Conservation (phyloP, 2,113 vertebrate species). For the Mustelus asterias region DNA sequence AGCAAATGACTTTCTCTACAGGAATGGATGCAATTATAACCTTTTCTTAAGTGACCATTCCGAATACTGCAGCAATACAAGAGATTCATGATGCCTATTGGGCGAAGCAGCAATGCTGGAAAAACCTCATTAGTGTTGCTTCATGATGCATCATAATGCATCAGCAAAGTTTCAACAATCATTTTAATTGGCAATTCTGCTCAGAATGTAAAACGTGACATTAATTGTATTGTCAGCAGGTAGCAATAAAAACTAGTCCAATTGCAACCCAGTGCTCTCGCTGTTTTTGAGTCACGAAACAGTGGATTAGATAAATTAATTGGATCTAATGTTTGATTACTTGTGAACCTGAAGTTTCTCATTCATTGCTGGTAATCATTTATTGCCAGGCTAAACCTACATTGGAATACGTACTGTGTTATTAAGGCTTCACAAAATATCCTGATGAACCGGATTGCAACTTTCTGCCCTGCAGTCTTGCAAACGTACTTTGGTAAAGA, state of each 20-base stretch:
- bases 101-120: not conserved
- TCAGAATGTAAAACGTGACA: not conserved
- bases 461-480: not conserved
- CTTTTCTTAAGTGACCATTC: not conserved
- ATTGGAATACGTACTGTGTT: not conserved
- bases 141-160: conserved; percentile 25
- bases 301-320: conserved; percentile 9
- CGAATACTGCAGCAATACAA: not conserved
- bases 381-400: not conserved
- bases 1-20: not conserved
- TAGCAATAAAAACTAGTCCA: not conserved
- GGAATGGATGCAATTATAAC: conserved; percentile 1
- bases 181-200: conserved; percentile 24
- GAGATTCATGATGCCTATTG: not conserved
- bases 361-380: conserved; percentile 16
- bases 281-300: not conserved
- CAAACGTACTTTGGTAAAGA: not conserved
- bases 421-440: not conserved
- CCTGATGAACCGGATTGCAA: not conserved
- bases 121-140: conserved; percentile 20
- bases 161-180: conserved; percentile 18
- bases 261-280: not conserved
- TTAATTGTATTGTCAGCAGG: conserved; percentile 18
- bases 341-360: not conserved
- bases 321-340: conserved; percentile 22